Conservation (phyloP, 1,140 invertebrate species). For the Eumaeus atala region DNA sequence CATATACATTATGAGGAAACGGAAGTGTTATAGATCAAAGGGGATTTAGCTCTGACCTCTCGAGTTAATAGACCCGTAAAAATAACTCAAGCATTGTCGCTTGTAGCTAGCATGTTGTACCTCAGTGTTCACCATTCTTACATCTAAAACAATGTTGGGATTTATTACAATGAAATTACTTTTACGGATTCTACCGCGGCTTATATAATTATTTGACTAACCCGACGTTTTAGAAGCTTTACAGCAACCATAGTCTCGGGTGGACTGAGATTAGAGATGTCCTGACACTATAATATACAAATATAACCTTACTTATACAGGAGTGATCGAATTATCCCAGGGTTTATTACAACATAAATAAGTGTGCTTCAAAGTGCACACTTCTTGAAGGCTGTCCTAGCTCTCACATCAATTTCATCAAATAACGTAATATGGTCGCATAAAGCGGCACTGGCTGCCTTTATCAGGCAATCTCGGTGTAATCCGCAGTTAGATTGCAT, state of each 20-base stretch:
- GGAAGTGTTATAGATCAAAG: conserved; percentile 5
- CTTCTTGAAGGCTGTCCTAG: conserved; percentile 11
- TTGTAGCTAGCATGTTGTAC: background rate
- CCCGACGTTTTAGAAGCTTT: no score
- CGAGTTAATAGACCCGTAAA: conserved; percentile 2
- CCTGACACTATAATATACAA: no score
- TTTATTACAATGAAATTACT: no score
- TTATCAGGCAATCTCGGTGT: conserved; percentile 39
- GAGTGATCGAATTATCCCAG: no score
- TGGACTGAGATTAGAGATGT: no score
- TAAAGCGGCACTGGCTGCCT: conserved; percentile 22
- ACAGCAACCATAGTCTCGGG: no score
- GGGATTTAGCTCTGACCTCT: background rate
- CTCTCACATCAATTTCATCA: conserved; percentile 15
- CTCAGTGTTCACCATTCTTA: background rate
- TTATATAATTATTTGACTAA: no score
- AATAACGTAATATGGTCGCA: conserved; percentile 21
- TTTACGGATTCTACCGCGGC: no score
- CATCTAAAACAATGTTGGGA: no score
- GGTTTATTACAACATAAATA: no score
- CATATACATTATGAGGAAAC: background rate
- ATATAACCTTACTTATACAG: no score
- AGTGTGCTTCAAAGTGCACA: no score
- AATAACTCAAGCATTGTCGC: conserved; percentile 3
- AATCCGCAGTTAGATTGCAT: conserved; percentile 40